Conservation (phyloP, 1,140 invertebrate species). For the Psilanteris sp. region DNA sequence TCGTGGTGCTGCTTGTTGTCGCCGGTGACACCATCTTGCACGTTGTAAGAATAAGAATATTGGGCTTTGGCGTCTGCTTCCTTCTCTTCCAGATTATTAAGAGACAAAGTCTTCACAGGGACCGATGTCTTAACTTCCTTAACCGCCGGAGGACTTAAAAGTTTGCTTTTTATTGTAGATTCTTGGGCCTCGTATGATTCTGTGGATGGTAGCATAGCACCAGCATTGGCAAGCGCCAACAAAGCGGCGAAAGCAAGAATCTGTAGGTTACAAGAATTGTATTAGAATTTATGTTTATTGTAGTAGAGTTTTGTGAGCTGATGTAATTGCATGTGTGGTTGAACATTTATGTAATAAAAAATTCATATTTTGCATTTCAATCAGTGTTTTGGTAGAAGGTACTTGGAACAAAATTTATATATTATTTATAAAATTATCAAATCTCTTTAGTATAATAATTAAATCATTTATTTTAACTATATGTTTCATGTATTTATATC, state of each 20-base stretch:
- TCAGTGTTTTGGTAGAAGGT: too few species aligned
- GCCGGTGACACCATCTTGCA: conserved; percentile 13
- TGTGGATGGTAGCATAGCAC: background rate
- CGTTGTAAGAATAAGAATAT: background rate
- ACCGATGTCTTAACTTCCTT: background rate
- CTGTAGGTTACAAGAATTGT: background rate
- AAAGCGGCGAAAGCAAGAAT: conserved; percentile 1
- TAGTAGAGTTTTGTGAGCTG: too few species aligned
- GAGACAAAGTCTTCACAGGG: background rate
- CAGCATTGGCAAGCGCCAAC: conserved; percentile 1
- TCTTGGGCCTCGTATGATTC: conserved; percentile 3
- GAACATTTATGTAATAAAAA: too few species aligned
- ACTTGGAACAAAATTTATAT: too few species aligned
- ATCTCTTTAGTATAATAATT: too few species aligned
- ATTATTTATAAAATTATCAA: too few species aligned
- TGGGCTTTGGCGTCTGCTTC: background rate
- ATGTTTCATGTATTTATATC: too few species aligned
- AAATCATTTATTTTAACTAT: too few species aligned
- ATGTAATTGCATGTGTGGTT: too few species aligned
- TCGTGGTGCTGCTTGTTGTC: background rate
- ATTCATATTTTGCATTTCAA: too few species aligned
- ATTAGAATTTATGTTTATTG: background rate
- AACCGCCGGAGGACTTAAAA: background rate
- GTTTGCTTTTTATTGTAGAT: background rate
- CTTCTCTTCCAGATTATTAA: background rate